A percentile compares a stretch with the other conserved stretches of the same genome.
Conservation (phyloP, 2,888 invertebrate species). For the Ennomos quercinarius region DNA sequence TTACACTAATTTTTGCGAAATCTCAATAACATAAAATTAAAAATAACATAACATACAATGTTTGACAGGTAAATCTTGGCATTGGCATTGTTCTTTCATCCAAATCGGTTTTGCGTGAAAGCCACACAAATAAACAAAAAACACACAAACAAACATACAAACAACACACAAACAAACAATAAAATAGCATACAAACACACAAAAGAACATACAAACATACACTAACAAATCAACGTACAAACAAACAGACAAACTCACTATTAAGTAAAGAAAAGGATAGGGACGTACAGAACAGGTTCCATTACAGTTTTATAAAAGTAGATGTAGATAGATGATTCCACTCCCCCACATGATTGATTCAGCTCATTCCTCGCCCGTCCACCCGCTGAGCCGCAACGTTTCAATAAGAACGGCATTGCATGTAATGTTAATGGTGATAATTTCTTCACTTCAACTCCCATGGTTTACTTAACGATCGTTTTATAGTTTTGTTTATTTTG, state of each 20-base stretch:
- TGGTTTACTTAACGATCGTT: conserved; percentile 43
- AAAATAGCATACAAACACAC: background rate
- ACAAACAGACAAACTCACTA: background rate
- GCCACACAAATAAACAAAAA: no score
- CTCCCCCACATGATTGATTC: conserved; percentile 35
- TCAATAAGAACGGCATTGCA: conserved; percentile 54
- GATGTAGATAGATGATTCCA: conserved; percentile 14
- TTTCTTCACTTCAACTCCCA: conserved; percentile 64
- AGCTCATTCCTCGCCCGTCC: conserved; percentile 17
- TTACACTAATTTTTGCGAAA: no score
- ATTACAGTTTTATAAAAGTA: no score
- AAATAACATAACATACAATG: no score
- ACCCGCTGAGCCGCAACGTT: conserved; percentile 52
- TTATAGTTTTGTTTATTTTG: background rate
- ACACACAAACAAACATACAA: no score
- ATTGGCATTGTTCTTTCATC: no score
- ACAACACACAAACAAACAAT: no score
- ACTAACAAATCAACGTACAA: no score
- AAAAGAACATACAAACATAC: background rate
- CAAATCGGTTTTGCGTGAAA: no score
- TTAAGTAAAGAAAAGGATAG: background rate
- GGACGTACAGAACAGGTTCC: no score
- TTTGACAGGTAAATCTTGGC: no score
- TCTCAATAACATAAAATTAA: no score
- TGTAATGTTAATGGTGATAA: conserved; percentile 69